Conservation (phyloP, 2,888 invertebrate species). For the Oscheius sp. region DNA sequence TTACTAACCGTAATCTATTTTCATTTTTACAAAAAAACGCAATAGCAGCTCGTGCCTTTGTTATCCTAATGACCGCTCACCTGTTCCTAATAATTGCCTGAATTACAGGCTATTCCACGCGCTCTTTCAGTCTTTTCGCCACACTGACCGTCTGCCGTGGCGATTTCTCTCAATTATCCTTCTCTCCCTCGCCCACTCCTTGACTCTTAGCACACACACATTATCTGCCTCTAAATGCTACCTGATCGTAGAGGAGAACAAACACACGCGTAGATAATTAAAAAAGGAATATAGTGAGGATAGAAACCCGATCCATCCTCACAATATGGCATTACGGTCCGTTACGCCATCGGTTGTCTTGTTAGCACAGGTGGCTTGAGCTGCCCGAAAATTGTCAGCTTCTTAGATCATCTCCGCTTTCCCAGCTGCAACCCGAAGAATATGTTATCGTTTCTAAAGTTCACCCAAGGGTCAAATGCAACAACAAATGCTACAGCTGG, state of each 20-base stretch:
- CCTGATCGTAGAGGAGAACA: neutral
- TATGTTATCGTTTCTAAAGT: too few species aligned
- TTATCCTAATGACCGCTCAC: slow-evolving; percentile 36
- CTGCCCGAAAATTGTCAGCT: slow-evolving; percentile 13
- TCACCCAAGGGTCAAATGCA: too few species aligned
- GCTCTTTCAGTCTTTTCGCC: slow-evolving; percentile 24
- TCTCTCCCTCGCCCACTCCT: neutral
- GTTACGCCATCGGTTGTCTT: slow-evolving; percentile 29
- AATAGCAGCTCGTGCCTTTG: slow-evolving; percentile 22
- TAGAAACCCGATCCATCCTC: slow-evolving; percentile 21
- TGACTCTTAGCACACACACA: neutral
- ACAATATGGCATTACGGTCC: slow-evolving; percentile 35
- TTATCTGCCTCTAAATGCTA: too few species aligned
- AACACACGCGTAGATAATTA: neutral
- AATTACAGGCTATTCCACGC: slow-evolving; percentile 34
- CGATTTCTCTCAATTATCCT: slow-evolving; percentile 25
- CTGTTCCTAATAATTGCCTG: slow-evolving; percentile 38
- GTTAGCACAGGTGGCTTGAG: slow-evolving; percentile 31
- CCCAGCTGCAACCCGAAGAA: neutral
- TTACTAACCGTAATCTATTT: neutral
- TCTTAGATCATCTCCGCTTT: neutral
- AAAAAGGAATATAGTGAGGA: neutral
- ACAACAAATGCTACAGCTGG: too few species aligned
- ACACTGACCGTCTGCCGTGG: slow-evolving; percentile 28
- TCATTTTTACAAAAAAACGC: neutral